Base-by-base conservation (phyloP, 2,888 invertebrate species). In the Zaprionus bogoriensis region DNA sequence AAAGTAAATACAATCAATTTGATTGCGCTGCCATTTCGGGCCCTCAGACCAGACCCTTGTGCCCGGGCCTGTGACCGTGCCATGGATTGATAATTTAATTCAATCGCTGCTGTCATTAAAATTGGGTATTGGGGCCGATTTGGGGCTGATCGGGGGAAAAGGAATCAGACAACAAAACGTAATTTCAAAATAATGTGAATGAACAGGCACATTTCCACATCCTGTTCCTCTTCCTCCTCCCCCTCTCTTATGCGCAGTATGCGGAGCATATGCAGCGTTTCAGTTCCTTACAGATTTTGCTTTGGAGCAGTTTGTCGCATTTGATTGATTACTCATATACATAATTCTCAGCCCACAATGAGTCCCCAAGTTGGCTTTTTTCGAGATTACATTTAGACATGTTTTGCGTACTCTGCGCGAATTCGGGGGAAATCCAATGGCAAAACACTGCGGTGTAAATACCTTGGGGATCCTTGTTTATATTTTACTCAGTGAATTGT, bases 1-100 rank as follows among this genome's bases (percentile, higher is more conserved):
- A 81, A 81, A 81, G 79, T 78, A 81, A 81, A 81, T 82, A 85
- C 78, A 81, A 85, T 85, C 85, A 81, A 81, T 85, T 81, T 82
- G 81, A 78, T 85, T 84, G 85, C 55, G 73, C 50, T 62, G 32
- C 32, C 9, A 63, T 69, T 72, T 50, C 12, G 42, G 23, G 12
- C 5, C 7, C 9, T 10, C n/a, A n/a, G n/a, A n/a, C 19, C 44
- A 54, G 69, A 80, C 80, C 78, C 83, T 54, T 67, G 58, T 61
- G 58, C 36, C 46, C 14, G n/a, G 10, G 17, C 74, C 44, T 67
- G 58, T 61, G 58, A 30, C 46, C 14, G n/a, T n/a, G 17, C 74
- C 44, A 72, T 77, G 68, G 80, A 80, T 83, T 83, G 82, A 85
- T 81, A 85, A 81, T 81, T 85, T 85, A 82, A 81, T 81, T 81